Conservation (phyloP, 2,113 vertebrate genomes). For the Agapornis roseicollis region DNA sequence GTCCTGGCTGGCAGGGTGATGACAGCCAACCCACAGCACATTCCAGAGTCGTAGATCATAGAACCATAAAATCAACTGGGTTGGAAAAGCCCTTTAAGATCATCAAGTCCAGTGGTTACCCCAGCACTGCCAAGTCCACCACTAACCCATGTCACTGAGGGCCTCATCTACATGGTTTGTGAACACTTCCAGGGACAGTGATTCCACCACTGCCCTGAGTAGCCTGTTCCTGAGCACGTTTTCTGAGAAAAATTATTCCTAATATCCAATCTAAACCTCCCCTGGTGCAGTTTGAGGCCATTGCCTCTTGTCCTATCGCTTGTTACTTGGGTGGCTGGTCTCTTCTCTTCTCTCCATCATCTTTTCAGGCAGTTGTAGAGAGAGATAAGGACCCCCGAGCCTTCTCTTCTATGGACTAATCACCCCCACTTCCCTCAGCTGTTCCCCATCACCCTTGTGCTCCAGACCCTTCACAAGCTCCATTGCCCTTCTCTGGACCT, state of each 20-base stretch:
- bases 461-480: no score
- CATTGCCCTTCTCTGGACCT: no score
- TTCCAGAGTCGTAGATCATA: not conserved
- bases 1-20: not conserved
- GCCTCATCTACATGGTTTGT: not conserved
- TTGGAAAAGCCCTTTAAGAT: not conserved
- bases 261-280: not conserved
- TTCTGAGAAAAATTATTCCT: not conserved
- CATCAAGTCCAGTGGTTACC: not conserved
- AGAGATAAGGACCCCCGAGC: not conserved
- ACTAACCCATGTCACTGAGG: not conserved
- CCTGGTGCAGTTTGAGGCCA: not conserved
- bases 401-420: not conserved
- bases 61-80: not conserved
- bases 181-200: not conserved
- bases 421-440: no score
- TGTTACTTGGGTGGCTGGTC: no score
- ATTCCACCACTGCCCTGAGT: not conserved
- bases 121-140: not conserved
- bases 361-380: not conserved
- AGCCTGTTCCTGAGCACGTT: not conserved
- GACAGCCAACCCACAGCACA: not conserved
- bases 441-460: no score
- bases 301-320: not conserved
- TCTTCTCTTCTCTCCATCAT: not conserved